Percentiles rank a stretch among this genome's conserved stretches.
Evolutionary conservation across 2,113 vertebrate species (phyloP).

Genomic region (Macroglossus sobrinus): DNA sequence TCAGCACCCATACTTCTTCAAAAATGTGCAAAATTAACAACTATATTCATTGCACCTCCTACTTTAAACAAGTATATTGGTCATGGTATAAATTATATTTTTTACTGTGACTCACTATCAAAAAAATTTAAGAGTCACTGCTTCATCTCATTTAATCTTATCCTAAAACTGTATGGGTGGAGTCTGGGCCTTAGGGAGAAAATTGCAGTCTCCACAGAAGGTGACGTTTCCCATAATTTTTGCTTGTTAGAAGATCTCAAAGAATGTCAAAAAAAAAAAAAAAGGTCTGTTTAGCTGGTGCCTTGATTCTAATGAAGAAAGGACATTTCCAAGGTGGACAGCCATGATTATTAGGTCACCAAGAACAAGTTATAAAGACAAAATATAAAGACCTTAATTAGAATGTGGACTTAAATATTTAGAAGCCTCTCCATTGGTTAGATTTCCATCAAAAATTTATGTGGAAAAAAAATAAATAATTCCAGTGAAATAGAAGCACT

Average conservation of each 20-base stretch:
- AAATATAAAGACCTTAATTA: neutral
- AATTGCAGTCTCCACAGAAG: neutral
- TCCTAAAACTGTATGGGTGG: neutral
- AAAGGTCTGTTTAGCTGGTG: neutral
- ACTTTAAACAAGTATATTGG: neutral
- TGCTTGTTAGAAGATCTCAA: neutral
- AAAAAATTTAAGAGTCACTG: neutral
- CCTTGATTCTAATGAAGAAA: neutral
- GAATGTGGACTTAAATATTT: neutral
- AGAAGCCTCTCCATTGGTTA: neutral
- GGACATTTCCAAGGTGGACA: neutral
- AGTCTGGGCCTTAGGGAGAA: neutral
- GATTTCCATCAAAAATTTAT: neutral
- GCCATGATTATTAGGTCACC: neutral
- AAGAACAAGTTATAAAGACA: neutral
- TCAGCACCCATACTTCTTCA: neutral
- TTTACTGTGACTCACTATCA: neutral
- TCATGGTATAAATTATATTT: neutral
- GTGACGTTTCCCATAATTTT: neutral
- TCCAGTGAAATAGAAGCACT: conserved; percentile 79
- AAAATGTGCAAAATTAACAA: neutral
- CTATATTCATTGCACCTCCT: neutral
- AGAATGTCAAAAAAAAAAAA: neutral
- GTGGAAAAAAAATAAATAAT: neutral
- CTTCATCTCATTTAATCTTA: neutral